Conservation (phyloP, 2,113 vertebrate genomes). For the Platycercus adscitus region DNA sequence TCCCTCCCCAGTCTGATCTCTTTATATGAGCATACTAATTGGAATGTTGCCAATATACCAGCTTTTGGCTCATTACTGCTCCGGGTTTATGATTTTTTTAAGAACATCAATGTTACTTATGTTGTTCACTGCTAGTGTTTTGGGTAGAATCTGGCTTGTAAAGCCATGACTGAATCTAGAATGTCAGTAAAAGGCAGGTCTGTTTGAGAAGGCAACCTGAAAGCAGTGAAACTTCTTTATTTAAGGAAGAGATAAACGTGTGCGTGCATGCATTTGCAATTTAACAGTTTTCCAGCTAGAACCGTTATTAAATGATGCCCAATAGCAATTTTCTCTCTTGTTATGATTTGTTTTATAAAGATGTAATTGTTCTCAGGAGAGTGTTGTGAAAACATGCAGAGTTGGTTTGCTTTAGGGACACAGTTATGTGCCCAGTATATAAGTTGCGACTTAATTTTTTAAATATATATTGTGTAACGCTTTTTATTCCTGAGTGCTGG, state of each 20-base stretch:
- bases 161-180: neutral
- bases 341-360: slow-evolving; percentile 25
- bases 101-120: slow-evolving; percentile 42
- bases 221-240: slow-evolving; percentile 37
- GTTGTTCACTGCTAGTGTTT: slow-evolving; percentile 42
- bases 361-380: slow-evolving; percentile 21
- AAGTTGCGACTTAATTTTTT: slow-evolving; percentile 50
- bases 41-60: slow-evolving; percentile 6
- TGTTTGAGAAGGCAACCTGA: slow-evolving; percentile 20
- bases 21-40: neutral
- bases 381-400: slow-evolving; percentile 38
- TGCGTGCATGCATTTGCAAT: slow-evolving; percentile 26
- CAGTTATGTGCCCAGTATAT: slow-evolving; percentile 38
- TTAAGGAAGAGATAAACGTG: slow-evolving; percentile 33
- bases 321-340: slow-evolving; percentile 27
- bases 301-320: neutral
- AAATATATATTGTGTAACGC: slow-evolving; percentile 65
- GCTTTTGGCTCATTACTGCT: slow-evolving; percentile 39
- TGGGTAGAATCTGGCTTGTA: slow-evolving; percentile 33
- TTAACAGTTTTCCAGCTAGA: slow-evolving; percentile 26
- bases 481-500: slow-evolving; percentile 74
- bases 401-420: slow-evolving; percentile 1
- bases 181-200: neutral
- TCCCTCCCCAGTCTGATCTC: neutral
- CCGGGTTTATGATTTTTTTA: slow-evolving; percentile 59